Evolutionary conservation across 1,140 invertebrate genomes (phyloP).

Genomic region (Ptiloglossa arizonensis): DNA sequence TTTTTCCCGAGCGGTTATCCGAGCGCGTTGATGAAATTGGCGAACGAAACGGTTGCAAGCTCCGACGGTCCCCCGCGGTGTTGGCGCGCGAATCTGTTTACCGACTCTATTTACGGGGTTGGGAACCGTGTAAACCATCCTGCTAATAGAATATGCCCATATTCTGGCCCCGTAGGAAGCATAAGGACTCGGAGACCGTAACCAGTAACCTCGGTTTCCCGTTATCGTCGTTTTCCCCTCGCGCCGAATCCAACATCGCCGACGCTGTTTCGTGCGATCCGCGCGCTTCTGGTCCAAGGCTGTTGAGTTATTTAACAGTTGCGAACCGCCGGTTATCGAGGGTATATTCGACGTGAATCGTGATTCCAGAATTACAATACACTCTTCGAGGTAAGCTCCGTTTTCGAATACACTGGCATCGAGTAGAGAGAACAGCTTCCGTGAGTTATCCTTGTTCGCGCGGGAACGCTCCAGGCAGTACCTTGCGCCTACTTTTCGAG

Average conservation of each 20-base stretch:
- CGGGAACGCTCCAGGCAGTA: no score
- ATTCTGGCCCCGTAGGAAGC: slow-evolving; percentile 49
- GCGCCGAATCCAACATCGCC: slow-evolving; percentile 14
- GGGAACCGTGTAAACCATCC: slow-evolving; percentile 61
- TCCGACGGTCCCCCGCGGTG: slow-evolving; percentile 8
- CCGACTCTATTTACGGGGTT: slow-evolving; percentile 63
- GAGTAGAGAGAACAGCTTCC: neutral
- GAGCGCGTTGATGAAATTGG: slow-evolving; percentile 58
- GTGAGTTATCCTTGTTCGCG: neutral
- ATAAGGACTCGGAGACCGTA: slow-evolving; percentile 43
- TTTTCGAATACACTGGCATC: neutral
- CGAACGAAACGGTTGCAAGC: slow-evolving; percentile 31
- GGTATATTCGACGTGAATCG: neutral
- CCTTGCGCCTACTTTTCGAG: no score
- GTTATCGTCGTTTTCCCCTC: slow-evolving; percentile 63
- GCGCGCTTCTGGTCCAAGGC: neutral
- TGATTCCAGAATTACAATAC: slow-evolving; percentile 2
- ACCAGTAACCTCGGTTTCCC: slow-evolving; percentile 47
- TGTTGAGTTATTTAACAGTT: slow-evolving; percentile 42
- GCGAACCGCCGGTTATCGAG: slow-evolving; percentile 24
- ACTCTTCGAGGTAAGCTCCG: neutral
- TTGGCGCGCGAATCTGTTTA: slow-evolving; percentile 58
- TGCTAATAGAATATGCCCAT: slow-evolving; percentile 70
- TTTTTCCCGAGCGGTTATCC: slow-evolving; percentile 33
- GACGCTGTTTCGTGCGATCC: slow-evolving; percentile 6